phyloP scores from a whole-genome alignment of 2,888 invertebrate genomes.

The Cinara cedri region DNA sequence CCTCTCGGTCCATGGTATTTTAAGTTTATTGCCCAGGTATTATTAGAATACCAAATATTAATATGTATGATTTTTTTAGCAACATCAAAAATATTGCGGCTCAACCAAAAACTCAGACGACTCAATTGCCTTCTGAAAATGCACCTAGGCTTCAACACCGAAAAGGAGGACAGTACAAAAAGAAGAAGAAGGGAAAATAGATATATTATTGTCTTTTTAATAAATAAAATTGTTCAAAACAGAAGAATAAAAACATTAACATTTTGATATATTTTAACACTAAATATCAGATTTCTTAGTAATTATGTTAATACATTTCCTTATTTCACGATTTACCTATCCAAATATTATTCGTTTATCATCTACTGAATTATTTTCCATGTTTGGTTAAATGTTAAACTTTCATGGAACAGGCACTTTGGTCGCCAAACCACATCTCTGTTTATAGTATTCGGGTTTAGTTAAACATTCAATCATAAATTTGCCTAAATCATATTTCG shows the following conservation, averaged over 20 bases:
- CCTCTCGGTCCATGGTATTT: too few species aligned
- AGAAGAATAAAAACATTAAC: conserved; percentile 21
- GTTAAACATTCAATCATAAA: conserved; percentile 76
- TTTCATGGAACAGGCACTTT: conserved; percentile 36
- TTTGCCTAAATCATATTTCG: conserved; percentile 77
- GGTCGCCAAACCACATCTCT: conserved; percentile 71
- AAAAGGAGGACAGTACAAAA: conserved; percentile 73
- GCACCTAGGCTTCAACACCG: conserved; percentile 75
- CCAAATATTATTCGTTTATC: neutral
- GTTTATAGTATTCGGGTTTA: conserved; percentile 74
- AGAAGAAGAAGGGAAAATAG: conserved; percentile 70
- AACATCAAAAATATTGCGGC: conserved; percentile 56
- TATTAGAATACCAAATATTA: neutral
- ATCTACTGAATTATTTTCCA: neutral
- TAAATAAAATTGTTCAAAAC: conserved; percentile 17
- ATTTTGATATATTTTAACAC: neutral
- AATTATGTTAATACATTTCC: neutral
- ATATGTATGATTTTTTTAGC: conserved; percentile 4
- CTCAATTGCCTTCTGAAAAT: conserved; percentile 39
- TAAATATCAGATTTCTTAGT: neutral
- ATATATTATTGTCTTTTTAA: neutral
- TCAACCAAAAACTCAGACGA: conserved; percentile 45
- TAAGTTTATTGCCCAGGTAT: too few species aligned
- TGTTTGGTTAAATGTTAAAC: neutral
- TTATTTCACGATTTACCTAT: neutral